Conservation (phyloP, 1,140 invertebrate genomes). For the Maconellicoccus hirsutus region DNA sequence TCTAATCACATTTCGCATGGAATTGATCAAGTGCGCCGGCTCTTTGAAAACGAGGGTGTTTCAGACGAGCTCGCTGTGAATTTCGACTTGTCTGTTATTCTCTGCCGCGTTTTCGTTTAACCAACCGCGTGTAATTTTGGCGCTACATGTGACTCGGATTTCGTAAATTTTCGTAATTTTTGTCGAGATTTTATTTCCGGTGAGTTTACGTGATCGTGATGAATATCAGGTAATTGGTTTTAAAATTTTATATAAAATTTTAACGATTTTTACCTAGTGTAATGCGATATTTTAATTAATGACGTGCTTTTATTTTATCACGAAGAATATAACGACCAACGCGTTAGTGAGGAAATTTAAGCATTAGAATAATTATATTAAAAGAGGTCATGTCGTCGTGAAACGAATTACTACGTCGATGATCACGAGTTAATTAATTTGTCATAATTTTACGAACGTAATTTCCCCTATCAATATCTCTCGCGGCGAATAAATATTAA, state of each 20-base stretch:
- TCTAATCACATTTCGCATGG: background rate
- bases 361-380: no score
- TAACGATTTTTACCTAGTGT: no score
- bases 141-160: background rate
- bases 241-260: no score
- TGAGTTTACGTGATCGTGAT: background rate
- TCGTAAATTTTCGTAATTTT: background rate
- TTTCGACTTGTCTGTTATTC: constrained; percentile 4
- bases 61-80: background rate
- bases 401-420: no score
- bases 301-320: no score
- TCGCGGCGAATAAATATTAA: background rate
- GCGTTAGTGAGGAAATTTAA: no score
- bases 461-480: background rate
- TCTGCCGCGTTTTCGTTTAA: background rate
- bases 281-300: no score
- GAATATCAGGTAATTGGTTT: background rate
- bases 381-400: no score
- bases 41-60: background rate
- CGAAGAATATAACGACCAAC: no score
- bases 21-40: background rate
- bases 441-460: no score
- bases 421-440: no score
- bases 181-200: background rate
- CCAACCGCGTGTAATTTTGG: background rate